phyloP scores from a whole-genome alignment of 2,113 vertebrate genomes.

The Pollachius pollachius region DNA sequence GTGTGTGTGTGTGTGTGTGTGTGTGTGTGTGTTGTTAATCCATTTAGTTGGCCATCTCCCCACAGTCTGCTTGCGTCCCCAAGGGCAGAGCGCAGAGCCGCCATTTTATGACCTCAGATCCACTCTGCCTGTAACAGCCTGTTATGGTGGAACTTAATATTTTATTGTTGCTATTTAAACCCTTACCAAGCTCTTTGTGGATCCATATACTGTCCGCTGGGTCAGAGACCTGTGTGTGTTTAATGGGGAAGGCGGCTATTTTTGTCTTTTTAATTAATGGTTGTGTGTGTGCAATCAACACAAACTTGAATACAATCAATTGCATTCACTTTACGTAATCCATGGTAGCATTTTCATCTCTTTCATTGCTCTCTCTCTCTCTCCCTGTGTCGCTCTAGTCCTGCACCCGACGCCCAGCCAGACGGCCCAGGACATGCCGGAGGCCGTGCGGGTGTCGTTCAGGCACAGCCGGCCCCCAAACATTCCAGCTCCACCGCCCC shows the following conservation, averaged over 20 bases:
- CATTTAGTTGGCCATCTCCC: slow-evolving; percentile 22
- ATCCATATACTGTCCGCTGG: too few species aligned
- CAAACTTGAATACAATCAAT: too few species aligned
- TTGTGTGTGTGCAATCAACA: background rate
- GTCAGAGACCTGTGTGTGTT: background rate
- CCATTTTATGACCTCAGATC: slow-evolving; percentile 24
- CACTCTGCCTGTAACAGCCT: slow-evolving; percentile 1
- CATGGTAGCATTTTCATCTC: too few species aligned
- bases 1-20: slow-evolving; percentile 11
- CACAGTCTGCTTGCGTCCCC: slow-evolving; percentile 18
- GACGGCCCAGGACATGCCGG: slow-evolving; percentile 83
- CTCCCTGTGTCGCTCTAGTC: slow-evolving; percentile 65
- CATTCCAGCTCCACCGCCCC: slow-evolving; percentile 90
- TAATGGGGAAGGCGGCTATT: background rate
- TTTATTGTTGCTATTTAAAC: too few species aligned
- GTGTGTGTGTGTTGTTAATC: slow-evolving; percentile 24
- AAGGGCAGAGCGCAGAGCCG: slow-evolving; percentile 34
- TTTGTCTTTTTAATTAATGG: background rate
- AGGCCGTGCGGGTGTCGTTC: slow-evolving; percentile 87
- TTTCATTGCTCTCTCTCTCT: background rate
- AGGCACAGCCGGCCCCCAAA: slow-evolving; percentile 86
- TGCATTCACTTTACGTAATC: too few species aligned
- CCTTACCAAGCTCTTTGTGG: too few species aligned
- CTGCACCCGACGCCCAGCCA: slow-evolving; percentile 93
- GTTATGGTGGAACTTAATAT: background rate